These are phyloP conservation scores for Baryphthengus martii DNA, from an alignment of 2,113 vertebrate species.

Conservation along the genomic window DNA sequence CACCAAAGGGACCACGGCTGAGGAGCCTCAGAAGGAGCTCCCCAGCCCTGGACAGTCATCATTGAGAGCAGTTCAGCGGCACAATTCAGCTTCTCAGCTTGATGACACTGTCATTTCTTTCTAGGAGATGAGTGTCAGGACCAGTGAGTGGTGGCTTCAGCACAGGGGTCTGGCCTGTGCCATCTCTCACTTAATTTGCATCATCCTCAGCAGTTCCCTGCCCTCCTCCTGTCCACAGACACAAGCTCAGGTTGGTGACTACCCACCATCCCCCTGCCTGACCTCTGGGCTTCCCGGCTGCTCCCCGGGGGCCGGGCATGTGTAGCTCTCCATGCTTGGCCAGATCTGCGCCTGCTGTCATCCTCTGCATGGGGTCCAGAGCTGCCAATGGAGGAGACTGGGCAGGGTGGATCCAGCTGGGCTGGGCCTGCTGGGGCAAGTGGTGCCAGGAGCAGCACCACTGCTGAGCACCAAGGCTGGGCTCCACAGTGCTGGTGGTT, in stretches of 20 bases:
- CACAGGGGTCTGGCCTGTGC: neutral
- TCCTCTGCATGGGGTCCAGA: neutral
- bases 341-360: neutral
- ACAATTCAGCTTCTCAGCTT: neutral
- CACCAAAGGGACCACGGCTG: accelerated
- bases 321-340: neutral
- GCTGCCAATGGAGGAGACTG: neutral
- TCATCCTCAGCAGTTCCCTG: neutral
- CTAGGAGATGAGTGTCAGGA: neutral
- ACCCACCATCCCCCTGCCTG: neutral
- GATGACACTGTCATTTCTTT: too few species aligned
- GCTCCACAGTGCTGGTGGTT: neutral
- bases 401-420: neutral
- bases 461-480: accelerated
- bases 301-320: neutral
- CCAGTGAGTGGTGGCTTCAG: neutral
- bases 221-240: neutral
- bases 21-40: neutral
- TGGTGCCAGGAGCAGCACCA: neutral
- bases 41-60: neutral
- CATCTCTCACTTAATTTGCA: neutral
- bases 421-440: neutral
- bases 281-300: accelerated
- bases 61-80: neutral
- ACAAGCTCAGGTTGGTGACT: too few species aligned